Conservation (phyloP, 2,888 invertebrate species). For the Aspidapion aeneum region DNA sequence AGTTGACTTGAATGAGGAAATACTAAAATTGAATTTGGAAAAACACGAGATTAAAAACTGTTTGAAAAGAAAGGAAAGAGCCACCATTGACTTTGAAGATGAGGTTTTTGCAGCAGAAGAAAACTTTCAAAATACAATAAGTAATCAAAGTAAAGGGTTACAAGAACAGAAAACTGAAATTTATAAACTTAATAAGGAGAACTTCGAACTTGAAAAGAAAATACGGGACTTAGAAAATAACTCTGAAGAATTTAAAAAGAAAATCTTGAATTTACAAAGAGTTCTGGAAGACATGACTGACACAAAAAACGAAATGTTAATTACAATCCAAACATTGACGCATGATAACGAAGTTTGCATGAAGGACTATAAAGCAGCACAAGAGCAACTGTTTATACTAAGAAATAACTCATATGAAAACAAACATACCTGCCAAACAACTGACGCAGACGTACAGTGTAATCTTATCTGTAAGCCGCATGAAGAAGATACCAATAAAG, state of each 20-base stretch:
- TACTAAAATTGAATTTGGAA: background rate
- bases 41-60: background rate
- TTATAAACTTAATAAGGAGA: background rate
- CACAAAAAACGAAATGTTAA: background rate
- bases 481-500: too few species aligned
- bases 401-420: background rate
- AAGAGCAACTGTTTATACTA: background rate
- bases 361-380: background rate
- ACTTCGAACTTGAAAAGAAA: background rate
- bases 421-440: too few species aligned
- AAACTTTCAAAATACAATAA: background rate
- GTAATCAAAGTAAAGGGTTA: background rate
- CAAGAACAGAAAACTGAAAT: background rate
- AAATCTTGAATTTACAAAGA: background rate
- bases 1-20: background rate
- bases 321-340: background rate
- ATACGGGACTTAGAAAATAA: background rate
- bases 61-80: background rate
- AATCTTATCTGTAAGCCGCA: background rate
- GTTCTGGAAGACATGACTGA: background rate
- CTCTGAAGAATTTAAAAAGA: background rate
- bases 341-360: background rate
- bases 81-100: background rate
- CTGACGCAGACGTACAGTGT: background rate
- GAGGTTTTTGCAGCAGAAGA: background rate